Base-by-base conservation (phyloP, 2,113 vertebrate species). In the Chlorocebus sabaeus region DNA sequence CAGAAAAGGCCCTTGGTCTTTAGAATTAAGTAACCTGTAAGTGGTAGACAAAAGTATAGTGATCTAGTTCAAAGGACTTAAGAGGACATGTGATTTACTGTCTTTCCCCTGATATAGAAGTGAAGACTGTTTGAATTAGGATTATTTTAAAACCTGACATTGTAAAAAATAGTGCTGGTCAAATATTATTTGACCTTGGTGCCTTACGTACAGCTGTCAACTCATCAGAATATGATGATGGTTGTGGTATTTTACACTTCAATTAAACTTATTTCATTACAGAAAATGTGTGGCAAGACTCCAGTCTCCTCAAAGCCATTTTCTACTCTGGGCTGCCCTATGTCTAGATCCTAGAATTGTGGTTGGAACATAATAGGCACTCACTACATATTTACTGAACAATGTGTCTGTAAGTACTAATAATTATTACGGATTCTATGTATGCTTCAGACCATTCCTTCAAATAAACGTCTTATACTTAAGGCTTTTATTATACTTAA, bases 1-100 rank as follows among this genome's bases (percentile, higher is more conserved):
- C 82, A 83, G 75, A 38, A 95, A 90, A 90, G 23, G 52, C 57
- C 25, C 11, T 80, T 57, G 48, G 78, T 79, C 8, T 81, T 96
- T 92, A 94, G 72, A 87, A 96, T 84, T 52, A 97, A 93, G n/a
- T 93, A 82, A 90, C 50, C 87, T 6, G 30, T 81, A 95, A 93
- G 25, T 75, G 14, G 43, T 64, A 76, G 50, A 87, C 20, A 67
- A 55, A 93, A 87, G 55, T 67, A 22, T 18, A 67, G 43, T 59
- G 25, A 80, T 86, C 43, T 70, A 92, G 38, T 81, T 87, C 55
- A 96, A 93, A 95, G 64, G 7, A 4, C 40, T 35, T 52, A 30
- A 76, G 96, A 82, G 3, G 20, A 30, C 30, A 43, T 64, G 30
- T 25, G 70, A 94, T 93, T 80, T 76, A 87, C 1, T 72, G 20